Conservation (phyloP, 2,888 invertebrate genomes). For the Zonitis immaculata region DNA sequence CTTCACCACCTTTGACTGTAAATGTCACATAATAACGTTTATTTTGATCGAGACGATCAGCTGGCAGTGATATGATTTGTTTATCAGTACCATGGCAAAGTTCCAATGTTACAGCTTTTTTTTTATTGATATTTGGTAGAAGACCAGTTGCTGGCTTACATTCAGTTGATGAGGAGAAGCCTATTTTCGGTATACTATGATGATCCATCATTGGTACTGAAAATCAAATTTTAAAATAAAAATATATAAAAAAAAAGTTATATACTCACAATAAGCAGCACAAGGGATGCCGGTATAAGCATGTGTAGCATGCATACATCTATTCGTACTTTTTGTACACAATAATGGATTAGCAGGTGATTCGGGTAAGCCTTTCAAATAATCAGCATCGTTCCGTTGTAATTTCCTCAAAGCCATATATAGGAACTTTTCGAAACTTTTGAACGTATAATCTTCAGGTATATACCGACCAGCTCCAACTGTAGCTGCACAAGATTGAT, state of each 20-base stretch:
- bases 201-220: constrained; percentile 75
- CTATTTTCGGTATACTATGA: constrained; percentile 72
- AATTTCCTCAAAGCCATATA: constrained; percentile 79
- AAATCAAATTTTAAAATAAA: no score
- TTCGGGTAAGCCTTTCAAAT: constrained; percentile 50
- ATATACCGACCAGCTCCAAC: constrained; percentile 62
- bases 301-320: constrained; percentile 87
- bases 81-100: constrained; percentile 80
- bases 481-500: constrained; percentile 66
- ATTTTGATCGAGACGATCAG: constrained; percentile 80
- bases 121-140: constrained; percentile 62
- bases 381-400: constrained; percentile 65
- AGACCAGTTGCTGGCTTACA: constrained; percentile 51
- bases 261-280: constrained; percentile 78
- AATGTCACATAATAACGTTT: constrained; percentile 91
- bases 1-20: constrained; percentile 76
- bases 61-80: constrained; percentile 81
- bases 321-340: constrained; percentile 82
- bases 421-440: constrained; percentile 81
- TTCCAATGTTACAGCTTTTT: constrained; percentile 66
- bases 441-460: constrained; percentile 64
- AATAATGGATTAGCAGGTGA: constrained; percentile 61
- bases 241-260: no score
- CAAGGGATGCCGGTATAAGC: constrained; percentile 88
- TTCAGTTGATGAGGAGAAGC: constrained; percentile 44